These are phyloP conservation scores for Lepidotrigona ventralis DNA, from an alignment of 1,140 invertebrate species.

Conservation along the genomic window DNA sequence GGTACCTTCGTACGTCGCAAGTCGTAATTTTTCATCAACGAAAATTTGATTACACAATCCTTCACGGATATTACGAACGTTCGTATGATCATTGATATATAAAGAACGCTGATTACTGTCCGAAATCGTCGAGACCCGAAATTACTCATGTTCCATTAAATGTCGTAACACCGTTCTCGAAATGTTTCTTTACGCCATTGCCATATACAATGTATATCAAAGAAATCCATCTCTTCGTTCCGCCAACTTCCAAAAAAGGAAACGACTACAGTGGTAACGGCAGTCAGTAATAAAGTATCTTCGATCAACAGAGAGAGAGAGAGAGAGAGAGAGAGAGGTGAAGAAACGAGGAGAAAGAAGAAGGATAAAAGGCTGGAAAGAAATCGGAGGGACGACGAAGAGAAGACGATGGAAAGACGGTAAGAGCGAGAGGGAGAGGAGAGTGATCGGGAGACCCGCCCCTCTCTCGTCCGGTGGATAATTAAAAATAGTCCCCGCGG, in stretches of 20 bases:
- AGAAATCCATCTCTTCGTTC: not conserved
- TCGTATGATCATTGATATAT: too few species aligned
- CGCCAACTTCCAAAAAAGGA: not conserved
- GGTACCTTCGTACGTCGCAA: too few species aligned
- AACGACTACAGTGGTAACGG: not conserved
- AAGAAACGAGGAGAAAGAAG: not conserved
- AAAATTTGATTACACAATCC: too few species aligned
- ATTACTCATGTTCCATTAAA: not conserved
- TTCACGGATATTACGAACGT: too few species aligned
- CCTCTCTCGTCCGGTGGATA: slow-evolving; percentile 70
- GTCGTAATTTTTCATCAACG: too few species aligned
- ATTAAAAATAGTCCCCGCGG: slow-evolving; percentile 80
- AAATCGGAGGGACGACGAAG: not conserved
- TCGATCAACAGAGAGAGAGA: slow-evolving; percentile 22
- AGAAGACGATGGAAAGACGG: slow-evolving; percentile 2
- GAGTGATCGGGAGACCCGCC: slow-evolving; percentile 40
- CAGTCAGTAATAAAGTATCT: slow-evolving; percentile 44
- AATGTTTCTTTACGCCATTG: not conserved
- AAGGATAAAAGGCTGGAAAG: not conserved
- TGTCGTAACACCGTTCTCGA: not conserved
- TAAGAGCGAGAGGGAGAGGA: not conserved
- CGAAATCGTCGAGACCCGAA: not conserved
- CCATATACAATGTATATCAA: not conserved
- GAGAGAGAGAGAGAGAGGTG: too few species aligned
- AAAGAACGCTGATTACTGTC: too few species aligned